Percentiles rank a stretch among this genome's conserved stretches.
Conservation (phyloP, 2,113 vertebrate genomes). For the Solea solea region DNA sequence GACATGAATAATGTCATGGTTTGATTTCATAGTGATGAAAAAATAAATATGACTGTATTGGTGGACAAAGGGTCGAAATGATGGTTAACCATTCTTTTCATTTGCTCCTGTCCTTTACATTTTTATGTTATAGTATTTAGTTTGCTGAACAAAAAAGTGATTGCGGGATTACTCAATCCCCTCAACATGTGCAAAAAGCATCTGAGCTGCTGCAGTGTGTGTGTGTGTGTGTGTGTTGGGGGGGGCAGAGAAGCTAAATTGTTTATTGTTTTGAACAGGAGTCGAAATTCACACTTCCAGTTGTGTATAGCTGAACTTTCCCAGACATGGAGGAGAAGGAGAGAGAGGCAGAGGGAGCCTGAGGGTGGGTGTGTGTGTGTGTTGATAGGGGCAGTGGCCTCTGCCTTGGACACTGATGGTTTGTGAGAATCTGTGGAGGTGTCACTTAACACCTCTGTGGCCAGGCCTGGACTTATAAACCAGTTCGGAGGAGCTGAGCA, state of each 20-base stretch:
- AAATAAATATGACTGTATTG: no score
- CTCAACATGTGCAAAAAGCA: constrained; percentile 68
- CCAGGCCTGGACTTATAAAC: constrained; percentile 80
- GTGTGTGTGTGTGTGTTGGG: background rate
- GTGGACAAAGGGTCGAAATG: no score
- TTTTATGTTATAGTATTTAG: background rate
- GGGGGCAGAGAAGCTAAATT: constrained; percentile 51
- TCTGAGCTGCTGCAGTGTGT: constrained; percentile 31
- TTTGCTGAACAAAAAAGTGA: constrained; percentile 18
- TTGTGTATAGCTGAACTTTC: constrained; percentile 76
- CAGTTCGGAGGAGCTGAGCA: constrained; percentile 50
- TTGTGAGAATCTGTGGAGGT: constrained; percentile 83
- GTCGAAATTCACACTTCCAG: constrained; percentile 85
- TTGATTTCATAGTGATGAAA: no score
- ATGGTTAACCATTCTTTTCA: no score
- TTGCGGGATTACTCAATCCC: background rate
- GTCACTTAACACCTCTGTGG: constrained; percentile 83
- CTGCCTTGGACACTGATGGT: constrained; percentile 64
- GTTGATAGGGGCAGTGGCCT: constrained; percentile 49
- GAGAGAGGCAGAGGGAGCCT: constrained; percentile 12
- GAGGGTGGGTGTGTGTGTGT: constrained; percentile 42
- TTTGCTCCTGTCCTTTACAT: constrained; percentile 1
- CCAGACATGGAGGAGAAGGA: constrained; percentile 68
- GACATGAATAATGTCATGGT: no score
- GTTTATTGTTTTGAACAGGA: constrained; percentile 81